Base-by-base conservation (phyloP, 1,140 invertebrate genomes). In the Leptopilina boulardi region DNA sequence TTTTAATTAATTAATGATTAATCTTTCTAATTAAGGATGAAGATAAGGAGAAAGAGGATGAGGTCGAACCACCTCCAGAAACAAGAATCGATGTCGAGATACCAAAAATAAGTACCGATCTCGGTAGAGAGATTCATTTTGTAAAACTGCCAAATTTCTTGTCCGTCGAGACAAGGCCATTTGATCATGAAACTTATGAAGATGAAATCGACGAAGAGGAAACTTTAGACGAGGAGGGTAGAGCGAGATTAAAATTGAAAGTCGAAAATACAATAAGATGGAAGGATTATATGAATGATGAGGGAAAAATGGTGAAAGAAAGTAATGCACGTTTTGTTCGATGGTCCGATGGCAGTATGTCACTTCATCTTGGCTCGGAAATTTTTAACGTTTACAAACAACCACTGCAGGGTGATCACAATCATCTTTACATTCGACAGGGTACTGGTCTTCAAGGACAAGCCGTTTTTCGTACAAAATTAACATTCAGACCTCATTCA, bases 181-280 rank as follows among this genome's bases (percentile, higher is more conserved):
- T 99, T 89, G 98, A 99, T 90, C 93, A 95, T 0, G 95, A 96
- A 77, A 97, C 96, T 0, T 99, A 99, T 90, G 99, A 99, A 91
- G 98, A 99, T 92, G 99, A 99, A 92, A 98, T 99, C 82, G 98
- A 99, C 87, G 99, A 99, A 85, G 98, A 99, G 89, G 98, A 99
- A 91, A 97, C 98, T 0, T 92, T 99, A 71, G 98, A 99, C 90
- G 99, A 99, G 88, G 99, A 99, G 93, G 99, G 99, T 84, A 91
- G 98, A 78, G 96, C 97, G n/a, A 94, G 95, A 74, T 89, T 97
- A 41, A 98, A 98, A 91, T 89, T 98, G 13, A 97, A 98, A 92
- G 98, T 99, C 8, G 99, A 99, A 91, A 99, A 99, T 88, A 99
- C 98, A 0, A 97, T 99, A 56, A 92, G 85, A 42, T 99, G 99